Base-by-base conservation (phyloP, 2,113 vertebrate genomes). In the Turdus rufiventris region DNA sequence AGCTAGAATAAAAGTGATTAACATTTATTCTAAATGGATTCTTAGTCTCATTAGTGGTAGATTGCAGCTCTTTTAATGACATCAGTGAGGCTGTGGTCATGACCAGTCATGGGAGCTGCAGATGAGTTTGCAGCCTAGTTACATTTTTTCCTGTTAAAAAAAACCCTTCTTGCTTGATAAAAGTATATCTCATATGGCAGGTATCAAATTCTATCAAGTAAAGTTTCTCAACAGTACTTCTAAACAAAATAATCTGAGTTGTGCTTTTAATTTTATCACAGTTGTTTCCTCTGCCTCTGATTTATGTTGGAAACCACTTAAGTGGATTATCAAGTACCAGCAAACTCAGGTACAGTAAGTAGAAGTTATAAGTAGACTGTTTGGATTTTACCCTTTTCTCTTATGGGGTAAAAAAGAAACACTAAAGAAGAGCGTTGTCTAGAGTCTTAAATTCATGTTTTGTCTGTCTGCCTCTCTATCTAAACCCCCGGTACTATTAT, bases 281-380 rank as follows among this genome's bases (percentile, higher is more conserved):
- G 98, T 95, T 98, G 63, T 98, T 98, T 97, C 98, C 98, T 85
- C 95, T 98, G 92, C 98, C 98, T 92, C 97, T 98, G 77, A 97
- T 98, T 89, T 98, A 98, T 60, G 84, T 98, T 96, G 98, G 98
- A 90, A 98, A 98, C 93, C 98, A 98, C 63, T 96, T 98, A 96
- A 98, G 97, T 93, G 98, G 98, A 96, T 97, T 98, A 94, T 97
- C 96, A 88, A 98, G 98, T 96, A 98, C 98, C 74, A 92, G 98
- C 62, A 98, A 97, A 96, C 97, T 98, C 97, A 98, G 98, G 98
- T 98, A 98, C 50, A 87, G 86, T 96, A 85, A 65, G 43, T 73
- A 42, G 14, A 68, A 63, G 36, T 57, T 85, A n/a, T 48, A 81
- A 79, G 14, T 45, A 33, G 67, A 62, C 28, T n/a, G 26, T 43